Conservation (phyloP, 2,113 vertebrate species). For the Lagopus leucura region DNA sequence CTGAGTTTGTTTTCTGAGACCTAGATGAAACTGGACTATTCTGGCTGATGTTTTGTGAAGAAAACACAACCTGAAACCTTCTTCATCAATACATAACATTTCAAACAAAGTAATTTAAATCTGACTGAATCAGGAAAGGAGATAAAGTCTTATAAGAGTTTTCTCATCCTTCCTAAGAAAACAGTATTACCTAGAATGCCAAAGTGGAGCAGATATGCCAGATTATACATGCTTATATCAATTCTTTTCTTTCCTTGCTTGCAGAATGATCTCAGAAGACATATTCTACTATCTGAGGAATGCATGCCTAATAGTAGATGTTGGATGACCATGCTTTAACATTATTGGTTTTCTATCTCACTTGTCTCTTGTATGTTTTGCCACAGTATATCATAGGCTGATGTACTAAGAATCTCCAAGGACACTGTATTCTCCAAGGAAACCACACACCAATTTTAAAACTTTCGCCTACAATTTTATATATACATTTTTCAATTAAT, state of each 20-base stretch:
- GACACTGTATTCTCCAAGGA: background rate
- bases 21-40: background rate
- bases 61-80: background rate
- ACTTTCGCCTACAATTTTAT: background rate
- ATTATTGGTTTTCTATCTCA: background rate
- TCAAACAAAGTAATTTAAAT: background rate
- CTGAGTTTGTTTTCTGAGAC: background rate
- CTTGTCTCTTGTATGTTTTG: background rate
- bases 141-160: background rate
- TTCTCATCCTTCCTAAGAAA: background rate
- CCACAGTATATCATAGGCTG: background rate
- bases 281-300: background rate
- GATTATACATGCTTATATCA: fast-evolving
- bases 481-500: background rate
- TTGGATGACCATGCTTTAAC: background rate
- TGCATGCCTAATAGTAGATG: background rate
- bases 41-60: background rate
- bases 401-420: background rate
- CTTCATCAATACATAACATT: background rate
- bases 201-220: background rate
- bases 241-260: background rate
- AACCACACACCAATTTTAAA: background rate
- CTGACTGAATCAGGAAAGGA: background rate
- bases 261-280: background rate
- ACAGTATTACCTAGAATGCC: background rate